Evolutionary conservation across 2,888 invertebrate genomes (phyloP), one percentile per base, ranked within the genome.

Genomic region (Hanleya hanleyi): DNA sequence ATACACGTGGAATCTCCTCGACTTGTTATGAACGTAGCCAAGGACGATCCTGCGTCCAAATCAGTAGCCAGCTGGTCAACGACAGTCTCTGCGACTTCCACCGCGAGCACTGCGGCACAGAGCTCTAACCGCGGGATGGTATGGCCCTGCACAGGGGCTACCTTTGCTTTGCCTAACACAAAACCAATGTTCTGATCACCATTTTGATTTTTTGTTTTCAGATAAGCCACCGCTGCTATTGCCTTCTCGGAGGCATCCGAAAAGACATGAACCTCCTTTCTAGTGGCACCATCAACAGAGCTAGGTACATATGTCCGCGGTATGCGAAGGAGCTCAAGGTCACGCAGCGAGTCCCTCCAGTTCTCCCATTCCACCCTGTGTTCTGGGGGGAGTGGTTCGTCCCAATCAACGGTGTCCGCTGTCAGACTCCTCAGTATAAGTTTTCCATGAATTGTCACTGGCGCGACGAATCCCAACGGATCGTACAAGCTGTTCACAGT

Each of bases 31-130:
- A 32, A 74, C 66, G 51, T 57, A 36, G 36, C 74, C 62, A 6
- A 61, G 51, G 7, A 22, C 51, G 12, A 29, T 62, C 7, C 4
- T 15, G 26, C 69, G 61, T 61, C 37, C 61, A 18, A 33, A 6
- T 22, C 49, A 47, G 35, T 49, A 70, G 9, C 22, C n/a, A 70
- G 47, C 29, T 41, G 6, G 6, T 64, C 62, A 32, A 18, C n/a
- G 22, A 65, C 32, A 22, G 22, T 51, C 3, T 67, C 50, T 18
- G 41, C 29, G 3, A 84, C 79, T 80, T 85, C 84, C 81, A 82
- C 84, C 26, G 72, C 71, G 12, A 76, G 36, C 2, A 76, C 73
- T 26, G 76, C 76, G 1, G 67, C 71, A 33, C 73, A 73, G 5
- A 74, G 62, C 49, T 76, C 77, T 9, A 74, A 57, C 9, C 71